These are phyloP conservation scores for Eilema sororculum DNA, from an alignment of 2,888 invertebrate species.

Conservation along the genomic window DNA sequence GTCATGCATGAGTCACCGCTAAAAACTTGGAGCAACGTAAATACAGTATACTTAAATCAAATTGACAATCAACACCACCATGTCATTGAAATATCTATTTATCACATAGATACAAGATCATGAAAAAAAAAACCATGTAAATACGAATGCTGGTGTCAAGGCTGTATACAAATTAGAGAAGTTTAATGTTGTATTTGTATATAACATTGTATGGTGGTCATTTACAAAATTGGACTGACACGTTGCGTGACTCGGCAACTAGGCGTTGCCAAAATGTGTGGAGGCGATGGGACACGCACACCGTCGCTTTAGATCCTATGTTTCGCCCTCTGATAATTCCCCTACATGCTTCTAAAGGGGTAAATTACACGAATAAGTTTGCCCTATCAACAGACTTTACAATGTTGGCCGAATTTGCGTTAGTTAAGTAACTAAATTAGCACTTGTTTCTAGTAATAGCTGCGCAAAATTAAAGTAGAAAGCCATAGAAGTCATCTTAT, in stretches of 20 bases:
- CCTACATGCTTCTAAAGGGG: constrained; percentile 24
- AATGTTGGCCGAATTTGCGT: constrained; percentile 22
- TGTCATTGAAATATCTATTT: constrained; percentile 8
- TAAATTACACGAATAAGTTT: constrained; percentile 27
- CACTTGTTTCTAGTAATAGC: constrained; percentile 19
- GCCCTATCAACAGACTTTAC: constrained; percentile 18
- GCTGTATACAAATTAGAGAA: constrained; percentile 56
- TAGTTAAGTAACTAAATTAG: constrained; percentile 28
- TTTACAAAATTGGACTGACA: constrained; percentile 75
- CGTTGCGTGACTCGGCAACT: constrained; percentile 74
- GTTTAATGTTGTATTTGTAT: constrained; percentile 48
- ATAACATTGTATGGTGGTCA: constrained; percentile 61
- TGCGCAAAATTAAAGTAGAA: not conserved
- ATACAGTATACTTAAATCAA: not conserved
- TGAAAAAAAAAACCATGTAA: constrained; percentile 21
- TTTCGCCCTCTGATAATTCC: constrained; percentile 35
- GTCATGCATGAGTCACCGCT: not conserved
- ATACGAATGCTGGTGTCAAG: constrained; percentile 51
- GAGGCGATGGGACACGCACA: constrained; percentile 64
- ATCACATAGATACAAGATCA: constrained; percentile 9
- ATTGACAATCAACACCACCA: not conserved
- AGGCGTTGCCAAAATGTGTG: constrained; percentile 77
- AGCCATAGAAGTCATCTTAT: not conserved
- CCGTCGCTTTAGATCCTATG: constrained; percentile 53
- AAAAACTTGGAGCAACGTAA: not conserved